Percentiles rank a stretch among this genome's conserved stretches.
Evolutionary conservation across 2,113 vertebrate species (phyloP).

Genomic region (Podarcis muralis): DNA sequence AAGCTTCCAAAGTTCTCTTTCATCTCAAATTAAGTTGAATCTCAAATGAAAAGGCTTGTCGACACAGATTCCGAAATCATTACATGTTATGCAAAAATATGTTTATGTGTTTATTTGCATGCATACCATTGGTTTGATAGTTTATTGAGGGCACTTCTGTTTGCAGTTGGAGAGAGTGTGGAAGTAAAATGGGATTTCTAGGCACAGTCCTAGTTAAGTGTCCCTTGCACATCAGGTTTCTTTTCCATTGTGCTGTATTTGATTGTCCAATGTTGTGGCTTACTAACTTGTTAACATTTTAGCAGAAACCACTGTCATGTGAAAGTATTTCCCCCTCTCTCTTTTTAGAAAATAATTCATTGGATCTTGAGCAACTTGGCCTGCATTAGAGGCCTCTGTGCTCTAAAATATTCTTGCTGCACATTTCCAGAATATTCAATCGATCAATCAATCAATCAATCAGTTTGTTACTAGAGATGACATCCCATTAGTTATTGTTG

Average conservation of each 20-base stretch:
- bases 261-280: neutral
- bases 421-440: neutral
- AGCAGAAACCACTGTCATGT: neutral
- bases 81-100: neutral
- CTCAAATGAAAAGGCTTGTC: neutral
- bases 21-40: too few relatives aligned
- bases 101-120: neutral
- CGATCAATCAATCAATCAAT: neutral
- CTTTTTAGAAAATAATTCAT: neutral
- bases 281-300: neutral
- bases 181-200: neutral
- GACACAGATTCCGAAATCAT: neutral
- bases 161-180: too few relatives aligned
- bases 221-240: too few relatives aligned
- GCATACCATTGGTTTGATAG: neutral
- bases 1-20: neutral
- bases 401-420: neutral
- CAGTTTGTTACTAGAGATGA: neutral
- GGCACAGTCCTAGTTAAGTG: neutral
- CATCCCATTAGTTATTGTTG: neutral
- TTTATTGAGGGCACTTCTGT: neutral
- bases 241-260: too few relatives aligned
- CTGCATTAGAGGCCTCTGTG: neutral
- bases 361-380: neutral
- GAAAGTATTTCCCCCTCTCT: neutral